phyloP scores from a whole-genome alignment of 2,113 vertebrate genomes.

The Pollimyrus isidori region DNA sequence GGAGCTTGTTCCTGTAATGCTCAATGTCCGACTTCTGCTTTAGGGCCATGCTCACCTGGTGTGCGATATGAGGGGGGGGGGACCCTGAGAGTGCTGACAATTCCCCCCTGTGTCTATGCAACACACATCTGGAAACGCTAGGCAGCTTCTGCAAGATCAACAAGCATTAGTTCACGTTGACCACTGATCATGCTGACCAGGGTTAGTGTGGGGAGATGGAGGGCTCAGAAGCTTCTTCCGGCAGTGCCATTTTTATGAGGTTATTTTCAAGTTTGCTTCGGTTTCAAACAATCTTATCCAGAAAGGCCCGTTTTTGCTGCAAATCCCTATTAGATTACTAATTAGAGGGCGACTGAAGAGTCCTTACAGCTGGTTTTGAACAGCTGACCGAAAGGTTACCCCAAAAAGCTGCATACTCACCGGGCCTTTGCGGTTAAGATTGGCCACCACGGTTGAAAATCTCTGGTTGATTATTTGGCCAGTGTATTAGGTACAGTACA shows the following conservation, averaged over 20 bases:
- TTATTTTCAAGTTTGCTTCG: background rate
- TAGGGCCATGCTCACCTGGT: conserved; percentile 86
- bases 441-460: background rate
- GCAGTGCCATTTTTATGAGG: background rate
- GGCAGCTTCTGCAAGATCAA: background rate
- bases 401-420: background rate
- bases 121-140: background rate
- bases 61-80: background rate
- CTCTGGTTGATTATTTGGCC: background rate
- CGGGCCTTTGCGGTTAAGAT: background rate
- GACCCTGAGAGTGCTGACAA: background rate
- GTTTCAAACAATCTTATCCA: background rate
- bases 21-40: conserved; percentile 98
- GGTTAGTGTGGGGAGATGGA: background rate
- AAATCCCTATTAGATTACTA: background rate
- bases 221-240: background rate
- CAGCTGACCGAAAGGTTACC: background rate
- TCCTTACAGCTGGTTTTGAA: background rate
- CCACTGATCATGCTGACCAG: background rate
- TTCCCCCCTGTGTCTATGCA: background rate
- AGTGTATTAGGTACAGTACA: background rate
- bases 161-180: background rate
- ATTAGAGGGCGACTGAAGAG: background rate
- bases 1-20: conserved; percentile 95
- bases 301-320: background rate